phyloP scores from a whole-genome alignment of 2,888 invertebrate genomes.

The Helobdella robusta region DNA sequence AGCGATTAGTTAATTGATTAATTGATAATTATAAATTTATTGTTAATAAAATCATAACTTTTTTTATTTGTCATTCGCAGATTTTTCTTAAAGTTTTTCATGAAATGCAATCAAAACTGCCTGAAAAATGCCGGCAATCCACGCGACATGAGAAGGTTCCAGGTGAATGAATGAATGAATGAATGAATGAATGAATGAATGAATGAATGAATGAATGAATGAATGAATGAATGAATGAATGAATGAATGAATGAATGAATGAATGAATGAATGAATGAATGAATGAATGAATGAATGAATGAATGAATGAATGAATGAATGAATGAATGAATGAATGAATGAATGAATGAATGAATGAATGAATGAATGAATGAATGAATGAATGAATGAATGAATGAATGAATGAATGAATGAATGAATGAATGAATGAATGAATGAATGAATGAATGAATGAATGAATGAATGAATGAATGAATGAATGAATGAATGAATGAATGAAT shows the following conservation, averaged over 20 bases:
- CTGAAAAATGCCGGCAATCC: conserved; percentile 99
- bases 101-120: conserved; percentile 99
- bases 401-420: conserved; percentile 11
- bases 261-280: background rate
- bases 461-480: conserved; percentile 4
- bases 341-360: conserved; percentile 8
- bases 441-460: background rate
- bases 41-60: no score
- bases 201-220: conserved; percentile 11
- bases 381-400: conserved; percentile 2
- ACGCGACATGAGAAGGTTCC: conserved; percentile 96
- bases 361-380: background rate
- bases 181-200: conserved; percentile 16
- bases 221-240: conserved; percentile 14
- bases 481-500: conserved; percentile 2
- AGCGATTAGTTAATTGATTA: no score
- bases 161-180: conserved; percentile 54
- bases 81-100: conserved; percentile 97
- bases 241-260: conserved; percentile 8
- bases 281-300: conserved; percentile 8
- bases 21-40: no score
- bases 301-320: conserved; percentile 14
- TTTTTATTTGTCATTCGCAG: no score
- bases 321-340: conserved; percentile 14
- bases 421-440: conserved; percentile 11